Conservation (phyloP, 2,888 invertebrate species). For the Pachliopta kotzebuea region DNA sequence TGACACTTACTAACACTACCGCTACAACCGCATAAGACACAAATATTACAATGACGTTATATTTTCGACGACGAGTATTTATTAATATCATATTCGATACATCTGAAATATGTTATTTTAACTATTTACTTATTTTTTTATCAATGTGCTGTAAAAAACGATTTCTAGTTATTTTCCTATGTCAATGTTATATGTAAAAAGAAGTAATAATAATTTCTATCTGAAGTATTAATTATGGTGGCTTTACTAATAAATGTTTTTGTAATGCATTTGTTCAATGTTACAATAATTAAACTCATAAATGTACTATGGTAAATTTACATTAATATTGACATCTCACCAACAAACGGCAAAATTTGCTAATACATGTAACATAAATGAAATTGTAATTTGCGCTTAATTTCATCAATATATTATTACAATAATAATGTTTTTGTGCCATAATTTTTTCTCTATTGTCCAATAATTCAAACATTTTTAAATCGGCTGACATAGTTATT, state of each 20-base stretch:
- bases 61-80: conserved; percentile 5
- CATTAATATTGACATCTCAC: background rate
- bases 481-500: conserved; percentile 16
- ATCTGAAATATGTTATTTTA: background rate
- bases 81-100: background rate
- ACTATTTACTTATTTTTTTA: background rate
- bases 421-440: conserved; percentile 20
- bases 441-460: conserved; percentile 17
- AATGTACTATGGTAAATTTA: background rate
- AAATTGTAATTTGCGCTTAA: background rate
- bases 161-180: background rate
- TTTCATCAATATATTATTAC: conserved; percentile 19
- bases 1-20: conserved; percentile 13
- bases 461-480: conserved; percentile 10
- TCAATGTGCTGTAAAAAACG: background rate
- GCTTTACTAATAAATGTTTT: background rate
- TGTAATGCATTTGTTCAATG: background rate
- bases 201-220: conserved; percentile 1
- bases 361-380: background rate
- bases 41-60: conserved; percentile 7
- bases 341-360: background rate
- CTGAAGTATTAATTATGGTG: background rate
- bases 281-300: background rate
- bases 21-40: conserved; percentile 3
- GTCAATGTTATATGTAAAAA: background rate